Base-by-base conservation (phyloP, 2,797 vertebrate genomes). In the Channa striata region DNA sequence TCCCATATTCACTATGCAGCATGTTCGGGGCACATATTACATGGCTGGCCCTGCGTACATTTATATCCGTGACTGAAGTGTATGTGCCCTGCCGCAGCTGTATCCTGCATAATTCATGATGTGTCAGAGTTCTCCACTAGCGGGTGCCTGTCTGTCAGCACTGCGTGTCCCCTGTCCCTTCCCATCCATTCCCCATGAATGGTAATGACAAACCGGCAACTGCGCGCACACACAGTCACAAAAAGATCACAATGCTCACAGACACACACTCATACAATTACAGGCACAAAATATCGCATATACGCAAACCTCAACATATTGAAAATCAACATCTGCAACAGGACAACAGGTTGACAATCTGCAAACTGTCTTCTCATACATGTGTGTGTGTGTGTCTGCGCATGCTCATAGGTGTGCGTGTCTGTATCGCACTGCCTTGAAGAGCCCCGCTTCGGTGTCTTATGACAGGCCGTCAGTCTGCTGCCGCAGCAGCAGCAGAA, bases 91-190 rank as follows among this genome's bases (percentile, higher is more conserved):
- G 71, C 73, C n/a, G 76, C 87, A 70, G 87, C 86, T 70, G 81
- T 47, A 77, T 53, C 33, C 78, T 92, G 88, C 85, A 93, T 92
- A 84, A 92, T 93, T 92, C 90, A 92, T 89, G 74, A 78, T 14
- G 74, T 85, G 86, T 91, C 91, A 90, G 83, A 89, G 71, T 82
- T 81, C 80, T 87, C 77, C 74, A 52, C 81, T 87, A n/a, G 76
- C 89, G 80, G 78, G 74, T 85, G 84, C 84, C 79, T 82, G 82
- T 89, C 88, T 91, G 89, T 90, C 91, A 88, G 77, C 73, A 66
- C 72, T 59, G 54, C 20, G 11, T 76, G 82, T 87, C 87, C 84
- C 85, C 64, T 81, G 80, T 83, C 86, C 83, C 84, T 79, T 67
- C 70, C 71, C 63, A 71, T 77, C 81, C 71, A 71, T 82, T 81